Percentiles rank a stretch among this genome's conserved stretches.
Conservation (phyloP, 92 coral and sea anemone genomes). For the Epizoanthus scotinus region DNA sequence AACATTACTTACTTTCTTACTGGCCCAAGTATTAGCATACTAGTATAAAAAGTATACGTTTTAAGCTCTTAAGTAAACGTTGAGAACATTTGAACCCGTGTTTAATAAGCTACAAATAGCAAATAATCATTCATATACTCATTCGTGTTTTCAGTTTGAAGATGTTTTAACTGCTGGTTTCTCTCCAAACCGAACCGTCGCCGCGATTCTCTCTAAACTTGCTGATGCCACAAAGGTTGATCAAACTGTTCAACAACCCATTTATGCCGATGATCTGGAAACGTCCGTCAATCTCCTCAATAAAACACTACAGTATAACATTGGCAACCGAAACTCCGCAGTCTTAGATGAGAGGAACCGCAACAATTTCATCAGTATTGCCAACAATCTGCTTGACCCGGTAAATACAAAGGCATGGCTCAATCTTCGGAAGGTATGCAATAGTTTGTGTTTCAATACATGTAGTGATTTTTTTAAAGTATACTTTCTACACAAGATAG, state of each 20-base stretch:
- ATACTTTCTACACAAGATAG: no score
- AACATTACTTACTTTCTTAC: no score
- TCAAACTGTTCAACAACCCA: background rate
- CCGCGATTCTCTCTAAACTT: background rate
- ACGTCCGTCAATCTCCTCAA: background rate
- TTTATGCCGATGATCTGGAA: slow-evolving; percentile 1
- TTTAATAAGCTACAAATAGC: no score
- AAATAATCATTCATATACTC: no score
- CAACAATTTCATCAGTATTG: background rate
- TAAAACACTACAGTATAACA: background rate
- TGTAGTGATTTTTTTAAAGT: no score
- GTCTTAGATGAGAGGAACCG: background rate
- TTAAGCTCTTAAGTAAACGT: no score
- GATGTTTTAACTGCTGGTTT: background rate
- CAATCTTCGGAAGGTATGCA: background rate
- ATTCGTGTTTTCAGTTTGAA: no score
- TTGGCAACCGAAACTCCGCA: background rate
- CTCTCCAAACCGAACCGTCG: background rate
- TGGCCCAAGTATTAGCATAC: no score
- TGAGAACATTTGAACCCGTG: no score
- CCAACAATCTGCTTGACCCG: slow-evolving; percentile 8
- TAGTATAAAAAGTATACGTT: no score
- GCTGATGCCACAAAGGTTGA: background rate
- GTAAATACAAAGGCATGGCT: background rate
- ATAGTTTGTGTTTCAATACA: no score